Evolutionary conservation across 2,113 vertebrate genomes (phyloP), one percentile per base, ranked within the genome.

Genomic region (Chlorodrepanis virens): DNA sequence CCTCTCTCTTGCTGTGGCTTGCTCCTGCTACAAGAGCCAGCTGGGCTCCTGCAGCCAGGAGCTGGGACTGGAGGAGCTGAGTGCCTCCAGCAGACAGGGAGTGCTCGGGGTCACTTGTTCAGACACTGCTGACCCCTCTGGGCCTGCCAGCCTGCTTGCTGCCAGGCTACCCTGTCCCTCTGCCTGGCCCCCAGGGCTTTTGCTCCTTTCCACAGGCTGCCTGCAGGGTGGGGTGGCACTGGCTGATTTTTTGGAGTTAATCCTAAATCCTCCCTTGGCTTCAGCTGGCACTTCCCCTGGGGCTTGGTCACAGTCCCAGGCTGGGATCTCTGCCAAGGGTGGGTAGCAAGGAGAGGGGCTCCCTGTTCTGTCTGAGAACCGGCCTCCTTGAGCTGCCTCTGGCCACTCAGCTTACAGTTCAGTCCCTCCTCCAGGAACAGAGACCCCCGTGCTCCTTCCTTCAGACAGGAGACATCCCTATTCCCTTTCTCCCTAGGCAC

Each of bases 221-320:
- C 57, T n/a, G n/a, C 65, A 56, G 90, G 53, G 70, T 19, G 24
- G n/a, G 39, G 63, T 64, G 70, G 53, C 29, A 61, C 83, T 50
- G 7, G 3, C 28, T 35, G 57, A 39, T 39, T 71, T 86, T 53
- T 85, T 82, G 57, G 84, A 91, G 19, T 87, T 61, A 7, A 74
- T 88, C 86, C 83, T 61, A 80, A 89, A 89, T 74, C 76, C 80
- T 92, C 35, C 42, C 24, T 88, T 90, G 83, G 56, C 65, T 69
- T 31, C 4, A 1, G 37, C 22, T 56, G 76, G 78, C 13, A 8
- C 35, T 96, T 96, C 35, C 76, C 42, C 29, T 11, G 25, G 68
- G 72, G 39, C 45, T 2, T 11, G 68, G 60, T 83, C 59, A 33
- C 2, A 2, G 76, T 89, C 64, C 37, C 63, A 23, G 60, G 35